These are phyloP conservation scores for Bombus vancouverensis DNA, from an alignment of 1,140 invertebrate genomes.

Conservation along the genomic window DNA sequence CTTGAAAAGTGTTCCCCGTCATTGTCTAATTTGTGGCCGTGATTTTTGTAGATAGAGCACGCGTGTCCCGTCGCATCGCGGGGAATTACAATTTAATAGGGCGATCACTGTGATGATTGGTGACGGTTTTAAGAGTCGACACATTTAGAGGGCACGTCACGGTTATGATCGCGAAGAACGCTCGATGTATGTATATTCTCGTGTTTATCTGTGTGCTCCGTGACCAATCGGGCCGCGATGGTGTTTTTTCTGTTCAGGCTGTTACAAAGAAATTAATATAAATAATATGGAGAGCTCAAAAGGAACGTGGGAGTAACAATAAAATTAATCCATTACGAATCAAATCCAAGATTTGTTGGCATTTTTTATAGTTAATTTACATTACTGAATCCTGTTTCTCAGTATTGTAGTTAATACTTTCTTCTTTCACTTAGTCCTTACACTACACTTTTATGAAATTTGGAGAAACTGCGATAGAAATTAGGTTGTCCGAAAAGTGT, in stretches of 20 bases:
- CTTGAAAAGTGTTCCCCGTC: background rate
- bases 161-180: constrained; percentile 31
- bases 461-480: too few relatives aligned
- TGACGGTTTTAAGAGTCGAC: constrained; percentile 71
- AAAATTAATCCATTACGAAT: background rate
- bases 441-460: too few relatives aligned
- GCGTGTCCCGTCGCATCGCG: constrained; percentile 2
- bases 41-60: constrained; percentile 28
- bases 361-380: too few relatives aligned
- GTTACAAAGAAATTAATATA: constrained; percentile 17
- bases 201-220: constrained; percentile 60
- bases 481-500: too few relatives aligned
- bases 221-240: constrained; percentile 63
- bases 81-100: constrained; percentile 67
- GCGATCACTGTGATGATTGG: constrained; percentile 67
- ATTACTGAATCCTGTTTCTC: too few relatives aligned
- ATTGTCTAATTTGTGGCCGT: constrained; percentile 42
- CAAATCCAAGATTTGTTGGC: background rate
- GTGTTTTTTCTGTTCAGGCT: background rate
- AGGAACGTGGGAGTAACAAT: background rate
- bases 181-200: constrained; percentile 67
- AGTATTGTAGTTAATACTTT: too few relatives aligned
- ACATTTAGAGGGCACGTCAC: constrained; percentile 73
- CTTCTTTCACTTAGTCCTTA: too few relatives aligned
- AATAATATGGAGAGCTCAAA: constrained; percentile 19